Base-by-base conservation (phyloP, 1,140 invertebrate species). In the Euglossa dilemma region DNA sequence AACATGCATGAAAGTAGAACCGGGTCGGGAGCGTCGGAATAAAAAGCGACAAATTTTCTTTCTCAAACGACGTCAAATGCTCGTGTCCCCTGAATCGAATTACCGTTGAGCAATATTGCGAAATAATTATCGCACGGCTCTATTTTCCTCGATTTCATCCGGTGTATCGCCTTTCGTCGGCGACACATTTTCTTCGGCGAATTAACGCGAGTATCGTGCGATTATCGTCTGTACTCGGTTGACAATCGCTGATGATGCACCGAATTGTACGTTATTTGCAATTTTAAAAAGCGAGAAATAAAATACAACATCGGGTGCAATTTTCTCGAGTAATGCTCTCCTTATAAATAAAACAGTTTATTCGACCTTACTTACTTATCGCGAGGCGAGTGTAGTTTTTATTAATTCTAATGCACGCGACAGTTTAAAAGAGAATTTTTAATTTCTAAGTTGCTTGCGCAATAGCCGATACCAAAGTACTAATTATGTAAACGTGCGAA, bases 1-100 rank as follows among this genome's bases (percentile, higher is more conserved):
- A 81, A 75, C 67, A 75, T 47, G 73, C 47, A 69, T 28, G 52
- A 67, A 82, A 69, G 25, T 25, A 25, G n/a, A 54, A 59, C 69
- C 18, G 64, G 52, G 25, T 77, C 71, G 47, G 25, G 23, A 36
- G 18, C 45, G 0, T 16, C 11, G 43, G 43, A 50, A 28, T 20
- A 59, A 79, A 59, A 36, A 54, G 2, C 9, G 6, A 56, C n/a
- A 43, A 61, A 43, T 25, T 61, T 20, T 50, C 47, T 23, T 57
- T 36, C 50, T 43, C 20, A 16, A 36, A 11, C 45, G 57, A 72
- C 23, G 20, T 36, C 6, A 43, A 57, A 16, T 25, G 12, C 6
- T 0, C 20, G 18, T 11, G 7, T 20, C 6, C 25, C 11, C 28
- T 18, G 43, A 59, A 50, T 59, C n/a, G 25, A 45, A 12, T 36